Conservation (phyloP, 2,888 invertebrate genomes). For the Volucella inanis region DNA sequence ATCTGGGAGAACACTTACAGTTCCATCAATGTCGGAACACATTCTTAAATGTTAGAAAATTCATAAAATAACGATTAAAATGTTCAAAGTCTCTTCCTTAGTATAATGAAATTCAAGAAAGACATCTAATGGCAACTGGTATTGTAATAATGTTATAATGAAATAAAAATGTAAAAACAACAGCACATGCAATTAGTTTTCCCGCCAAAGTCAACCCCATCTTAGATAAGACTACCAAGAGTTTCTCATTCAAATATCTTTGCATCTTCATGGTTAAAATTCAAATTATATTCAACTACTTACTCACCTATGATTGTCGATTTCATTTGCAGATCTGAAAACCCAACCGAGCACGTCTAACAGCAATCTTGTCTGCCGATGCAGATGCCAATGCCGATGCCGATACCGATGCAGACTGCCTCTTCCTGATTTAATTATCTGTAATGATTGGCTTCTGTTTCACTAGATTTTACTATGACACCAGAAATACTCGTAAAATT, state of each 20-base stretch:
- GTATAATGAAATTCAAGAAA: no score
- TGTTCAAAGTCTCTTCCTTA: no score
- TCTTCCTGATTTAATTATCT: conserved; percentile 63
- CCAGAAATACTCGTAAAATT: conserved; percentile 10
- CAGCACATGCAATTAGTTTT: no score
- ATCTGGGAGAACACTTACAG: no score
- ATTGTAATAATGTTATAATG: no score
- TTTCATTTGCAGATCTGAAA: conserved; percentile 1
- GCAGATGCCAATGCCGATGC: background rate
- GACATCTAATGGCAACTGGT: no score
- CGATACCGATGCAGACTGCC: background rate
- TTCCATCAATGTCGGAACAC: no score
- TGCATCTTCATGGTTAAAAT: conserved; percentile 24
- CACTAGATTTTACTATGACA: conserved; percentile 60
- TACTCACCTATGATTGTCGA: conserved; percentile 11
- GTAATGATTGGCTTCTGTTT: conserved; percentile 69
- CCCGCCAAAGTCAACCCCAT: no score
- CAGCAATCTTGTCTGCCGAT: conserved; percentile 33
- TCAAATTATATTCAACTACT: conserved; percentile 46
- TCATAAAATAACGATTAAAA: no score
- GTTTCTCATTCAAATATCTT: conserved; percentile 14
- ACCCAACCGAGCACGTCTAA: conserved; percentile 22
- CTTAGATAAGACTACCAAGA: no score
- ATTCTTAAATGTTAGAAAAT: no score
- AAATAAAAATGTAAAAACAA: no score